phyloP scores from a whole-genome alignment of 2,888 invertebrate species.

The Calliopum simillimum region DNA sequence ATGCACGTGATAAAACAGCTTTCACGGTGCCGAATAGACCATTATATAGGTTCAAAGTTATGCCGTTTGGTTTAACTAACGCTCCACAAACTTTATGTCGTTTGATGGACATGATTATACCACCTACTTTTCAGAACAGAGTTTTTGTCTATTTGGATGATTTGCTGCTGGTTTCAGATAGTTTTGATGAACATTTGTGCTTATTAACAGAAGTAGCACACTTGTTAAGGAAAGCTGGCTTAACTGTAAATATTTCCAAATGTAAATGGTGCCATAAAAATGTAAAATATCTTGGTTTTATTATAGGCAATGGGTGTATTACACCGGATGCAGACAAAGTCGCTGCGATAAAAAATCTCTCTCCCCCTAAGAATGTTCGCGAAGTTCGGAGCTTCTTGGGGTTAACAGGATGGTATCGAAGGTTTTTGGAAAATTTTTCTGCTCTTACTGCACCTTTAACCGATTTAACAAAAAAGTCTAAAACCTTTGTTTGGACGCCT shows the following conservation, averaged over 20 bases:
- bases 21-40: conserved; percentile 42
- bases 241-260: conserved; percentile 39
- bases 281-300: conserved; percentile 42
- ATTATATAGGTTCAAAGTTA: conserved; percentile 42
- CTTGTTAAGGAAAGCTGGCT: conserved; percentile 31
- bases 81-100: conserved; percentile 41
- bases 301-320: conserved; percentile 41
- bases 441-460: conserved; percentile 34
- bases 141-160: conserved; percentile 44
- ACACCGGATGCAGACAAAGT: conserved; percentile 42
- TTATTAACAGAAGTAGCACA: conserved; percentile 33
- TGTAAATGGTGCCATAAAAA: conserved; percentile 42
- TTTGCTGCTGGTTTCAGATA: conserved; percentile 33
- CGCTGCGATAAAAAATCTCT: conserved; percentile 37
- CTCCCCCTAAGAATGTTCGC: conserved; percentile 34
- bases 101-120: conserved; percentile 38
- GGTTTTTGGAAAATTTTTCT: conserved; percentile 36
- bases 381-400: conserved; percentile 42
- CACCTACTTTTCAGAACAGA: conserved; percentile 30
- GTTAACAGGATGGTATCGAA: conserved; percentile 43
- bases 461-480: conserved; percentile 25
- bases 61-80: conserved; percentile 42
- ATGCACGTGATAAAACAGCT: conserved; percentile 38
- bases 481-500: conserved; percentile 34
- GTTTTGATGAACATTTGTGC: conserved; percentile 29